These are phyloP conservation scores for Epiblema foenella DNA, from an alignment of 2,888 invertebrate genomes.

Conservation along the genomic window DNA sequence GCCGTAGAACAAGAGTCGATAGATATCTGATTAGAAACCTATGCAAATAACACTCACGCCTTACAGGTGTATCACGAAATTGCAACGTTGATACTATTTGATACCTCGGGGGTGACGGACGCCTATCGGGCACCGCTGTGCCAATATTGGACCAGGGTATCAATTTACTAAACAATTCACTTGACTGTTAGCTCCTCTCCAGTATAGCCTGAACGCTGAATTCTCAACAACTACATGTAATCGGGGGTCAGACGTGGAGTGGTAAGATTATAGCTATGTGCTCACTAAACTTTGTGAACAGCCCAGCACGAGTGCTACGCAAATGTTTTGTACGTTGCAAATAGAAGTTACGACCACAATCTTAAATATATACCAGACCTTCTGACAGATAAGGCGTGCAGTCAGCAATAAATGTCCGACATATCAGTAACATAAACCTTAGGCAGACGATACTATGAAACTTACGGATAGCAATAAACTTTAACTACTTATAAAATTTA, in stretches of 20 bases:
- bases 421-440: conserved; percentile 28
- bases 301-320: conserved; percentile 23
- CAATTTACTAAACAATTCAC: background rate
- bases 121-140: conserved; percentile 31
- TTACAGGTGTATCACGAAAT: conserved; percentile 10
- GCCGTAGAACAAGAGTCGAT: too few relatives aligned
- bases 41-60: background rate
- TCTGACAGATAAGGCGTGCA: conserved; percentile 12
- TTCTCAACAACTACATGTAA: background rate
- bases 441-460: conserved; percentile 7
- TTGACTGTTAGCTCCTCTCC: background rate
- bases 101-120: conserved; percentile 5
- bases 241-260: background rate
- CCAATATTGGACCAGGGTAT: conserved; percentile 25
- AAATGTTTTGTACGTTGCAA: conserved; percentile 29
- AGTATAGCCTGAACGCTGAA: background rate
- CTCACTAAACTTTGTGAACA: background rate
- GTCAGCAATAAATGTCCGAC: conserved; percentile 29
- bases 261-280: background rate
- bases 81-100: conserved; percentile 1
- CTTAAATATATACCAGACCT: conserved; percentile 8
- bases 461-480: conserved; percentile 23
- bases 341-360: conserved; percentile 19
- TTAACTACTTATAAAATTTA: conserved; percentile 6
- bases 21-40: too few relatives aligned